Percentiles rank a stretch among this genome's conserved stretches.
Conservation (phyloP, 1,140 invertebrate genomes). For the Wiebesia pumilae region DNA sequence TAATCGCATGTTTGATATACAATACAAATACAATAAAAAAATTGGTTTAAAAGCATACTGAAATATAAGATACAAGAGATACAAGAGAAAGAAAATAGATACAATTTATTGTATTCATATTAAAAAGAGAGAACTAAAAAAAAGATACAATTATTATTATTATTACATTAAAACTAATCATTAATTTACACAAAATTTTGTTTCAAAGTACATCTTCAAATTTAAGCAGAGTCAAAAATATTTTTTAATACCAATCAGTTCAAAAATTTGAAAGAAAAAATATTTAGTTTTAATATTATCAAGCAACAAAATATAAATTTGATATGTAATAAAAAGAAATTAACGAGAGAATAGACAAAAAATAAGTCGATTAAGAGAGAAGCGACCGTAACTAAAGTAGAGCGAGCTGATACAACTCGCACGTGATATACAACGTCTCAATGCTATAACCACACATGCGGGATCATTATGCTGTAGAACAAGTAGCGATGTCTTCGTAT, state of each 20-base stretch:
- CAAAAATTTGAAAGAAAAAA: no score
- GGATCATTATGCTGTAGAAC: conserved; percentile 35
- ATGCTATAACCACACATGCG: neutral
- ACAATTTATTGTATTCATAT: no score
- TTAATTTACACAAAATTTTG: neutral
- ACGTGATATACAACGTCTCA: conserved; percentile 17
- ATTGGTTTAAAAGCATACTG: no score
- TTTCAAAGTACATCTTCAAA: neutral
- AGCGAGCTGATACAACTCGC: conserved; percentile 27
- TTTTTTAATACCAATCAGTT: neutral
- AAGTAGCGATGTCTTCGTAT: conserved; percentile 10
- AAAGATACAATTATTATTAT: neutral
- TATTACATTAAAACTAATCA: neutral
- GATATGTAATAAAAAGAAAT: neutral
- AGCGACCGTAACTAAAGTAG: no score
- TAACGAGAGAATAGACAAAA: neutral
- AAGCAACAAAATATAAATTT: neutral
- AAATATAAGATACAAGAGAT: no score
- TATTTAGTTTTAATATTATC: neutral
- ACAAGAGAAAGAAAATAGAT: no score
- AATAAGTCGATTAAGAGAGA: neutral
- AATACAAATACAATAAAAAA: no score
- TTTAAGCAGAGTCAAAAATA: neutral
- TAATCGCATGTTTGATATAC: no score
- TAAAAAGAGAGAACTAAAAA: no score